Evolutionary conservation across 2,888 invertebrate genomes (phyloP).

Genomic region (Schrankia costaestrigalis): DNA sequence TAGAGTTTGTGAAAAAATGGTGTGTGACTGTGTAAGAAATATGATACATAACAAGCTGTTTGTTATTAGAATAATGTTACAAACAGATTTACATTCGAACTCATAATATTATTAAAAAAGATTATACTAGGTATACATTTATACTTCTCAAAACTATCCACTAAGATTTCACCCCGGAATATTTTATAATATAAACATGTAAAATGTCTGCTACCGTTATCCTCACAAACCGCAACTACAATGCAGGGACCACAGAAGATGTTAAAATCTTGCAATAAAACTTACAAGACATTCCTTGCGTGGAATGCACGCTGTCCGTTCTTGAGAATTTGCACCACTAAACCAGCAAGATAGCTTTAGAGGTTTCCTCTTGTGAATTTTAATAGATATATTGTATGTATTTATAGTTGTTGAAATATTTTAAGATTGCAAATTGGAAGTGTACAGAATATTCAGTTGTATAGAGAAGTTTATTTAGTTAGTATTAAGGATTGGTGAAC

Average conservation of each 20-base stretch:
- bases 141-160: neutral
- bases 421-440: too few species aligned
- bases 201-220: slow-evolving; percentile 14
- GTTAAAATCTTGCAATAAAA: slow-evolving; percentile 66
- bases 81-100: too few species aligned
- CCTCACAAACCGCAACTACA: slow-evolving; percentile 29
- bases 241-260: slow-evolving; percentile 30
- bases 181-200: slow-evolving; percentile 7
- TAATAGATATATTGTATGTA: slow-evolving; percentile 11
- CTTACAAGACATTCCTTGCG: slow-evolving; percentile 52
- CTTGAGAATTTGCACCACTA: slow-evolving; percentile 49
- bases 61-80: too few species aligned
- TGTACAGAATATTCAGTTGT: too few species aligned
- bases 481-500: too few species aligned
- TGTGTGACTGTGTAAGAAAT: too few species aligned
- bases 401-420: too few species aligned
- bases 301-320: slow-evolving; percentile 53
- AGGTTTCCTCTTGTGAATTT: slow-evolving; percentile 15
- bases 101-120: too few species aligned
- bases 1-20: too few species aligned
- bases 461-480: too few species aligned
- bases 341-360: slow-evolving; percentile 37
- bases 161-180: neutral
- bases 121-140: too few species aligned
- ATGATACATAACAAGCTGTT: too few species aligned